Evolutionary conservation across 2,113 vertebrate genomes (phyloP), one percentile per base, ranked within the genome.

Genomic region (Cochlearius cochlearius): DNA sequence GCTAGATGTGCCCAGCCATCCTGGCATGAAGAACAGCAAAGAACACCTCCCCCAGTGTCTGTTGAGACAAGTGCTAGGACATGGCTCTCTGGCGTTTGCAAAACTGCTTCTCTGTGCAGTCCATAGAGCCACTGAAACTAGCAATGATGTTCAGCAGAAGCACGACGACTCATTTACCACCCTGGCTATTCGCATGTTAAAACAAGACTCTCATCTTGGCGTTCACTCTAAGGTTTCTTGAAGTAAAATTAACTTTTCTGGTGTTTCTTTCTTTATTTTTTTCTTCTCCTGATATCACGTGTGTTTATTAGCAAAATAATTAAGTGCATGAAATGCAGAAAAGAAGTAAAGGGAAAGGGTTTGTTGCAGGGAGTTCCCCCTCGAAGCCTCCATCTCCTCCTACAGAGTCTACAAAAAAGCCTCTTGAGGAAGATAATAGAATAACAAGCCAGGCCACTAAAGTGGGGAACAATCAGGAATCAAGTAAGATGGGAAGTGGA

Each of bases 331-430:
- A 87, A 93, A 90, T 62, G n/a, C 41, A 92, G 86, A 83, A 84
- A 91, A 86, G 47, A 92, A 93, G 72, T 86, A 68, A 94, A 63
- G 71, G 85, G 38, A 91, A 94, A 87, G 38, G 39, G 60, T 86
- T 95, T 86, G 53, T 47, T 86, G 39, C 5, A 2, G 56, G 84
- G 68, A 84, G 23, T 63, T 88, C 12, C 72, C 39, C 83, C 69
- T 73, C 15, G 9, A 95, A 95, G 47, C 79, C 43, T 95, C 60
- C 73, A 68, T 75, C 86, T 96, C 94, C 86, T 91, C 69, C 83
- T 92, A 87, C 34, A 2, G 56, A 92, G 38, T 64, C 73, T 77
- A 81, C 69, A 91, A 82, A 92, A 97, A 96, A 97, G 75, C 68
- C 89, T 94, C 75, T 91, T 55, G 67, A 91, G 77, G 41, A 80